Conservation (phyloP, 35 echinoderm and acorn worm species). For the Apostichopus japonicus region DNA sequence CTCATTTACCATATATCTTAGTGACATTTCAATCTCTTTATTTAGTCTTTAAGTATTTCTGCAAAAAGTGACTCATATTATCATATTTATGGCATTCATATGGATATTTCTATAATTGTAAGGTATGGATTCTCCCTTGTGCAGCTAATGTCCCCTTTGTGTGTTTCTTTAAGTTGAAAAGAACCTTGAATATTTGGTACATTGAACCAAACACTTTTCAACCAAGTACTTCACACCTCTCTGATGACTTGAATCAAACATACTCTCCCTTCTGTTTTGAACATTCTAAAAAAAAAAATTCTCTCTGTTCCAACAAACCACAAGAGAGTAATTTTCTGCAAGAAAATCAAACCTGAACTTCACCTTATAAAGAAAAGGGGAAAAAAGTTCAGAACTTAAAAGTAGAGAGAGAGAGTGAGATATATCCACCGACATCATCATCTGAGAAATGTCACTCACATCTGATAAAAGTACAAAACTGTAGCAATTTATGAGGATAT, state of each 20-base stretch:
- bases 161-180: no score
- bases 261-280: neutral
- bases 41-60: no score
- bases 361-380: neutral
- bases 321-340: neutral
- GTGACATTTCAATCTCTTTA: no score
- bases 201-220: neutral
- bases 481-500: constrained; percentile 47
- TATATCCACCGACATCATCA: no score
- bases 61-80: no score
- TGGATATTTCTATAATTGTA: no score
- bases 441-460: constrained; percentile 31
- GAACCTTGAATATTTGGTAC: no score
- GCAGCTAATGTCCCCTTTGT: no score
- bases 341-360: constrained; percentile 9
- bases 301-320: constrained; percentile 1
- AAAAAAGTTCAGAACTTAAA: neutral
- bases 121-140: no score
- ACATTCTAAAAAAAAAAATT: neutral
- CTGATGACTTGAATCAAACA: neutral
- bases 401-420: neutral
- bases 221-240: neutral
- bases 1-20: no score
- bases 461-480: constrained; percentile 51
- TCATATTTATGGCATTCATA: no score